A percentile compares a stretch with the other conserved stretches of the same genome.
phyloP scores from a whole-genome alignment of 2,113 vertebrate species.

The Cyanistes caeruleus region DNA sequence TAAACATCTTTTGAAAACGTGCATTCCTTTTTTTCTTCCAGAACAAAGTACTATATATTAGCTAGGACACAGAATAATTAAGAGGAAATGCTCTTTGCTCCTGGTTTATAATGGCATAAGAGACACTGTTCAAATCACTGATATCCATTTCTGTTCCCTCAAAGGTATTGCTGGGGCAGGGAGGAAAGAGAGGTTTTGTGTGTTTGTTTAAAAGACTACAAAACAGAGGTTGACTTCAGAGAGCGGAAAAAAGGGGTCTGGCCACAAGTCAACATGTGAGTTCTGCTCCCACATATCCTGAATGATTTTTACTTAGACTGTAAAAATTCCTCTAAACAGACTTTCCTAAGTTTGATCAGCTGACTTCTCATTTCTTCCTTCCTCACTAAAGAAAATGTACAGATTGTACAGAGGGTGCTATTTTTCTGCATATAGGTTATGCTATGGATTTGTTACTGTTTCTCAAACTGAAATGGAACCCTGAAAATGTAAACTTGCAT shows the following conservation, averaged over 20 bases:
- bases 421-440: not conserved
- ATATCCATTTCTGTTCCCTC: not conserved
- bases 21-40: not conserved
- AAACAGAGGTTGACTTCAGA: not conserved
- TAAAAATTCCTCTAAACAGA: not conserved
- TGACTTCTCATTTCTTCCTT: not conserved
- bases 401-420: not conserved
- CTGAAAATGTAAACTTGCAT: not conserved
- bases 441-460: not conserved
- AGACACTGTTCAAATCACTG: not conserved
- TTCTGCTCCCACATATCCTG: not conserved
- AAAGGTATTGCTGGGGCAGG: not conserved
- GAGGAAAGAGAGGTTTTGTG: accelerated
- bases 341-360: not conserved
- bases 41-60: not conserved
- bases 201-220: not conserved
- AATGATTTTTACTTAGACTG: not conserved
- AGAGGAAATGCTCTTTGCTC: not conserved
- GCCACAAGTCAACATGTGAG: not conserved
- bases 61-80: not conserved
- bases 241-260: not conserved
- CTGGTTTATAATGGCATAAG: not conserved
- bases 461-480: not conserved
- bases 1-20: not conserved
- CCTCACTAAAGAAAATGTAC: not conserved